A percentile compares a stretch with the other conserved stretches of the same genome.
These are phyloP conservation scores for Polyodon spathula DNA, from an alignment of 2,113 vertebrate species.

Conservation along the genomic window DNA sequence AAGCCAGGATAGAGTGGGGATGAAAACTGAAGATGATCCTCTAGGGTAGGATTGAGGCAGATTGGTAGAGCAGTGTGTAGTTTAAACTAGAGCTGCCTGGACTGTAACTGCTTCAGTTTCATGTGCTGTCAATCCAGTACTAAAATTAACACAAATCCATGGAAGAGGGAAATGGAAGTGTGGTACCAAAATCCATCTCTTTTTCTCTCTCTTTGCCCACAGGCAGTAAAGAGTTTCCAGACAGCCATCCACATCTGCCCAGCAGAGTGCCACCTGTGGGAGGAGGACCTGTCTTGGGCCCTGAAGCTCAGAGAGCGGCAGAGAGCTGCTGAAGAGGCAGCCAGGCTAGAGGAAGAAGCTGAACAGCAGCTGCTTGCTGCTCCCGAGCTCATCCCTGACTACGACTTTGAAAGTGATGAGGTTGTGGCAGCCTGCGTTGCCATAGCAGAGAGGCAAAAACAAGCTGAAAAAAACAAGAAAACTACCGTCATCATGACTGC, in stretches of 20 bases:
- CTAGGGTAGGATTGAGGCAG: too few relatives aligned
- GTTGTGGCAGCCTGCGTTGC: constrained; percentile 85
- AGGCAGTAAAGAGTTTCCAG: constrained; percentile 91
- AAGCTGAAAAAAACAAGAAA: constrained; percentile 51
- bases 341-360: constrained; percentile 41
- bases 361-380: constrained; percentile 35
- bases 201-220: not conserved
- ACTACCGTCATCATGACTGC: constrained; percentile 66
- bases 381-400: constrained; percentile 75
- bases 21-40: too few relatives aligned
- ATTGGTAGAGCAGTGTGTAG: too few relatives aligned
- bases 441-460: constrained; percentile 75
- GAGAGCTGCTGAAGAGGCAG: constrained; percentile 42
- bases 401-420: constrained; percentile 92
- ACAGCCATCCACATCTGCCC: constrained; percentile 78
- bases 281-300: constrained; percentile 86
- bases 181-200: too few relatives aligned
- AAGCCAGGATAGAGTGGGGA: too few relatives aligned
- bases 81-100: too few relatives aligned
- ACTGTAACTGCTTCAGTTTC: too few relatives aligned
- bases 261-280: constrained; percentile 72
- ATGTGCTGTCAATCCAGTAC: too few relatives aligned
- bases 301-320: constrained; percentile 60
- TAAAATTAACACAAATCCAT: too few relatives aligned
- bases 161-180: too few relatives aligned